Evolutionary conservation across 2,888 invertebrate species (phyloP), one percentile per base, ranked within the genome.

Genomic region (Pyrgus malvae): DNA sequence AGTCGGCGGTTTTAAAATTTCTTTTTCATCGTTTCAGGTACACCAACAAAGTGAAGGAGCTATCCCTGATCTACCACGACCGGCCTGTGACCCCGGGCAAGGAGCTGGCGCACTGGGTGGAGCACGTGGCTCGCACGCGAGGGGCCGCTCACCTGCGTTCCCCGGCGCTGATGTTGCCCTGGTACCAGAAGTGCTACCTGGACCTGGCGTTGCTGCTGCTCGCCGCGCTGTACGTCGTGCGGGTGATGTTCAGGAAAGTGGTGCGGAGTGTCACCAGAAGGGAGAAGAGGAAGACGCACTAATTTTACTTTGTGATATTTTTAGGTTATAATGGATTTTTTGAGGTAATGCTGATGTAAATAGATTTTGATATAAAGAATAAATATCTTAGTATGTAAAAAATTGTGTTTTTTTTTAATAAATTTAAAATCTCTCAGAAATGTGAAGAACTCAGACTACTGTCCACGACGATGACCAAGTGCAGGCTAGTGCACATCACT

Each of bases 71-170:
- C 4, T 66, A 62, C 53, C 68, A 66, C 55, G 62, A 64, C 33
- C 57, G 67, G 3, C 37, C 59, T 6, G 55, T 56, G 5, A n/a
- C 62, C 0, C 66, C 68, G 7, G 60, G 55, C 17, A 50, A 42
- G 8, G 66, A 65, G 49, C 14, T 68, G 33, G 61, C 58, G 19
- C 58, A 64, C 42, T 67, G 68, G 67, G 61, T 63, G 37, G 56
- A 60, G n/a, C 63, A 67, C 33, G 67, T 66, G 31, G 55, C 59
- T 1, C 31, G 41, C 8, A 66, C 68, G 0, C 40, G 57, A 5
- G 68, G 67, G 1, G 67, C 68, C 3, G 19, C 33, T 6, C 63
- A 63, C 38, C 48, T 63, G 1, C 55, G 56, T 35, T 62, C 62
- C 0, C 57, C 57, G 3, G 57, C 60, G 7, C 42, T 59, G 2